Conservation (phyloP, 2,113 vertebrate species). For the Charina bottae region DNA sequence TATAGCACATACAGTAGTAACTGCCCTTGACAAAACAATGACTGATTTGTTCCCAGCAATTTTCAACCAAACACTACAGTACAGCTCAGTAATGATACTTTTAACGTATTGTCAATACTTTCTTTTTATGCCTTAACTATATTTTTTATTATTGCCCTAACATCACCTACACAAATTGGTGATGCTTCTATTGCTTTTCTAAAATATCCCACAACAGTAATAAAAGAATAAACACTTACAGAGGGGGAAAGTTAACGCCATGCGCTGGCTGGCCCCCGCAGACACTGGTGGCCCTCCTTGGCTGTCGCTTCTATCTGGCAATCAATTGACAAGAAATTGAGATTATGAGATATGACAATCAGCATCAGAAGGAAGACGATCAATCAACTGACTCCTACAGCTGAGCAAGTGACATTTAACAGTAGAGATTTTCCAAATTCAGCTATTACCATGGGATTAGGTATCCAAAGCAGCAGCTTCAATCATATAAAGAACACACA, state of each 20-base stretch:
- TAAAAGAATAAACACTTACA: constrained; percentile 70
- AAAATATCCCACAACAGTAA: constrained; percentile 34
- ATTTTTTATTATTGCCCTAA: not conserved
- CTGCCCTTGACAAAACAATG: not conserved
- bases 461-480: constrained; percentile 7
- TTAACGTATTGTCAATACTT: not conserved
- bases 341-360: constrained; percentile 68
- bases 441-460: constrained; percentile 23
- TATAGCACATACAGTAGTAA: not conserved
- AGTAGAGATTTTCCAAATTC: constrained; percentile 6
- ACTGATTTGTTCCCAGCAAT: not conserved
- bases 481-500: constrained; percentile 20
- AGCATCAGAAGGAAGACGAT: constrained; percentile 52
- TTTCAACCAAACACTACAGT: not conserved
- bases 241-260: constrained; percentile 74
- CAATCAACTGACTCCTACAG: constrained; percentile 52
- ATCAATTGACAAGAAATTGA: constrained; percentile 76
- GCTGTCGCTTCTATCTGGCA: constrained; percentile 76
- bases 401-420: not conserved
- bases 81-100: not conserved
- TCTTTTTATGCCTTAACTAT: not conserved
- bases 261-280: constrained; percentile 72
- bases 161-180: not conserved
- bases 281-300: constrained; percentile 73
- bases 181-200: not conserved